Conservation (phyloP, 2,113 vertebrate genomes). For the Fregata magnificens region DNA sequence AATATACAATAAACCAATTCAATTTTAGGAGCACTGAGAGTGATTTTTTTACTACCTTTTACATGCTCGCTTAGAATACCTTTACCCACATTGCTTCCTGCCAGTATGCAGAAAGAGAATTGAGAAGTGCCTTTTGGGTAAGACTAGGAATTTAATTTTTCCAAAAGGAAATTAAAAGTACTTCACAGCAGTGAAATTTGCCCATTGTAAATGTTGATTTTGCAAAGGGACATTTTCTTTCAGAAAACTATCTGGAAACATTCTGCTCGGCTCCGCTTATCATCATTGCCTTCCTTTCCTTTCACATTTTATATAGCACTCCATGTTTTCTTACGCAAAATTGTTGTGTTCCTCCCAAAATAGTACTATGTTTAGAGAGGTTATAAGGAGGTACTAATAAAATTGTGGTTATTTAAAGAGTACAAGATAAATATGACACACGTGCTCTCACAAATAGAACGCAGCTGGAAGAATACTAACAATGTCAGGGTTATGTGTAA, state of each 20-base stretch:
- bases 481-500: neutral
- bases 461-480: conserved; percentile 35
- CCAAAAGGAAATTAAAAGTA: conserved; percentile 17
- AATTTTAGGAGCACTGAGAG: neutral
- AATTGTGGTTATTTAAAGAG: conserved; percentile 35
- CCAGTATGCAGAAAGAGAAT: neutral
- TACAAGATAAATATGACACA: conserved; percentile 25
- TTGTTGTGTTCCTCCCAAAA: neutral
- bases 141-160: neutral
- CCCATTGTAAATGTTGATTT: neutral
- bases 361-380: neutral
- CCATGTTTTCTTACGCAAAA: neutral
- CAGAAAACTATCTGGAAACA: neutral
- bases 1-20: neutral
- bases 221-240: neutral
- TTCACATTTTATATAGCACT: neutral
- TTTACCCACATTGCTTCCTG: neutral
- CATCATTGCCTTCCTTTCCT: neutral
- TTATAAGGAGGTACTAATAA: conserved; percentile 13
- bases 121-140: neutral
- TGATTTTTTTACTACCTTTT: neutral
- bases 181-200: neutral
- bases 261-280: neutral
- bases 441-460: neutral
- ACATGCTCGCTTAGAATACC: neutral